Evolutionary conservation across 2,797 vertebrate species (phyloP).

Genomic region (Todus mexicanus): DNA sequence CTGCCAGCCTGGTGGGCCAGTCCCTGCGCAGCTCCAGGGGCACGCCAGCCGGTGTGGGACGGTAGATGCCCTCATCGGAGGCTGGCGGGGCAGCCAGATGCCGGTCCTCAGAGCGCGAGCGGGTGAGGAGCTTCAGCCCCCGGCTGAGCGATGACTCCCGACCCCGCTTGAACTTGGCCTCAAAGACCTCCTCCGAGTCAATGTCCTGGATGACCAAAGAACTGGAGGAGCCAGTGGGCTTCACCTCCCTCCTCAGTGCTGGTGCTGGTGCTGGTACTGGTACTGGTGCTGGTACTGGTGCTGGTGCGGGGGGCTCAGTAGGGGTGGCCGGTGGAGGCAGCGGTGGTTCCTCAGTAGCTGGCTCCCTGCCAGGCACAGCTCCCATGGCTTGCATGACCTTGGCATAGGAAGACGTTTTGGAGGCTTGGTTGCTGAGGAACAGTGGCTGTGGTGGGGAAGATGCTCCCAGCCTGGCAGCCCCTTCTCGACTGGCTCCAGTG

Average conservation of each 20-base stretch:
- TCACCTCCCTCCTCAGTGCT: not conserved
- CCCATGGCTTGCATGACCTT: slow-evolving; percentile 92
- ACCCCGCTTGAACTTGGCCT: slow-evolving; percentile 91
- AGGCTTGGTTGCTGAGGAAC: not conserved
- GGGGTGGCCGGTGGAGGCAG: not conserved
- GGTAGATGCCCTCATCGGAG: slow-evolving; percentile 88
- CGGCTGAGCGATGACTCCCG: slow-evolving; percentile 89
- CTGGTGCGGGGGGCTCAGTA: fast-evolving
- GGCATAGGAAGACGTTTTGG: slow-evolving; percentile 85
- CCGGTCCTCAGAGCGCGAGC: slow-evolving; percentile 88
- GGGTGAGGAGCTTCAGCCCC: slow-evolving; percentile 86
- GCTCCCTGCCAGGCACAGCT: slow-evolving; percentile 51
- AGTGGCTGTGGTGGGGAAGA: not conserved
- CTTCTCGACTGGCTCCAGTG: not conserved
- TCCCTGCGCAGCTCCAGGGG: slow-evolving; percentile 84
- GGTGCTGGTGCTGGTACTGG: not conserved
- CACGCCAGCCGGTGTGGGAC: slow-evolving; percentile 86
- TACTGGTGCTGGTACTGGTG: not conserved
- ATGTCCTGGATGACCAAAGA: slow-evolving; percentile 83
- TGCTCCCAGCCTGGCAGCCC: not conserved
- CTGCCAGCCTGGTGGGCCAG: slow-evolving; percentile 72
- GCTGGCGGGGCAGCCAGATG: slow-evolving; percentile 63
- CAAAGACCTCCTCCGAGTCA: slow-evolving; percentile 91
- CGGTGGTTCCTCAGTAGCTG: not conserved
- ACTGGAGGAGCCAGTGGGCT: slow-evolving; percentile 41